Conservation (phyloP, 2,113 vertebrate species). For the Catharus bicknelli region DNA sequence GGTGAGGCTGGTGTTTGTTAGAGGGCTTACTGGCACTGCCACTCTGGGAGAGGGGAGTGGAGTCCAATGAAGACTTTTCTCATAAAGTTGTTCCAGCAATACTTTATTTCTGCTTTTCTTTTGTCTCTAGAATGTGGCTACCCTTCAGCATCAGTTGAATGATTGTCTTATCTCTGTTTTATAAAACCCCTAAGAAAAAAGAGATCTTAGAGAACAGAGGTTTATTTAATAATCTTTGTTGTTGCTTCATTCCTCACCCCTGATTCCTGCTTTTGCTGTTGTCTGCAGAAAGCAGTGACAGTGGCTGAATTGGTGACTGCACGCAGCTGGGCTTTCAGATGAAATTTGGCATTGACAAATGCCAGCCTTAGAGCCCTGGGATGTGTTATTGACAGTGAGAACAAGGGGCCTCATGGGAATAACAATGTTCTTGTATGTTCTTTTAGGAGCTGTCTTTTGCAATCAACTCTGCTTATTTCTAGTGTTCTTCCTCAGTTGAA, state of each 20-base stretch:
- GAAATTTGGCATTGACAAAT: conserved; percentile 31
- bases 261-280: conserved; percentile 1
- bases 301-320: not conserved
- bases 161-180: not conserved
- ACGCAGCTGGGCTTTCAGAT: conserved; percentile 5
- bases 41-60: not conserved
- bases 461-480: not conserved
- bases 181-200: not conserved
- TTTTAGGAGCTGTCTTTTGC: not conserved
- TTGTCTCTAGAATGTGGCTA: not conserved
- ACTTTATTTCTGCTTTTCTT: not conserved
- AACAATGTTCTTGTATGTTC: not conserved
- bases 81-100: not conserved
- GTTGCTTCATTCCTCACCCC: not conserved
- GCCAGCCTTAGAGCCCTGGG: not conserved
- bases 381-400: not conserved
- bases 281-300: not conserved
- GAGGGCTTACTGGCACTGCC: not conserved
- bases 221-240: conserved; percentile 6
- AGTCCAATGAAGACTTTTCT: not conserved
- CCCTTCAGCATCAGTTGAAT: not conserved
- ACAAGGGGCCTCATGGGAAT: not conserved
- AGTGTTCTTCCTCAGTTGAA: not conserved
- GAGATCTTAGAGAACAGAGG: not conserved
- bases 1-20: not conserved